A percentile compares a stretch with the other conserved stretches of the same genome.
Evolutionary conservation across 2,113 vertebrate genomes (phyloP).

Genomic region (Seriola dumerili): DNA sequence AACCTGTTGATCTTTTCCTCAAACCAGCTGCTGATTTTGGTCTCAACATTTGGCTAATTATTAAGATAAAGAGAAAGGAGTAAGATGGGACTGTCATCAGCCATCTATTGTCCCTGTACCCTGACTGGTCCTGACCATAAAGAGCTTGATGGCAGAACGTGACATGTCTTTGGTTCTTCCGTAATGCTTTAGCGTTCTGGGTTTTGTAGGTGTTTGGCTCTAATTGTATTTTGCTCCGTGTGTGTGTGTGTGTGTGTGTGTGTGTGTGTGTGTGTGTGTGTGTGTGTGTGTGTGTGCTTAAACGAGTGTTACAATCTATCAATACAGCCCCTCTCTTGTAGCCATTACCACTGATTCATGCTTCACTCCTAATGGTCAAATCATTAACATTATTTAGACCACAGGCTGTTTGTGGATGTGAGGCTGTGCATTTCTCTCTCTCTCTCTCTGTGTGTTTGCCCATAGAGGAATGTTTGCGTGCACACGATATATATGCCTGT

Average conservation of each 20-base stretch:
- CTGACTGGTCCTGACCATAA: background rate
- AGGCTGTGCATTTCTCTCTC: conserved; percentile 27
- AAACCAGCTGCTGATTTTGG: background rate
- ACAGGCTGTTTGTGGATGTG: conserved; percentile 59
- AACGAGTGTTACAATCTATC: conserved; percentile 52
- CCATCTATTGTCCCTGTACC: background rate
- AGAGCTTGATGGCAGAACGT: background rate
- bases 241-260: conserved; percentile 21
- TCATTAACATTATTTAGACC: conserved; percentile 78
- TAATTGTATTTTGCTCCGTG: conserved; percentile 10
- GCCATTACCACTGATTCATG: conserved; percentile 76
- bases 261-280: conserved; percentile 24
- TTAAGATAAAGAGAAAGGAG: background rate
- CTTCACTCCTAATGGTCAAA: conserved; percentile 71
- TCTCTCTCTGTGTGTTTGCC: conserved; percentile 41
- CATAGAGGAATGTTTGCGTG: conserved; percentile 40
- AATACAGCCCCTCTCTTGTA: conserved; percentile 44
- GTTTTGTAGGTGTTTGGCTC: conserved; percentile 1
- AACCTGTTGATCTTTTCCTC: background rate
- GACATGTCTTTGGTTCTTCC: background rate
- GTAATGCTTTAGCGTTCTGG: background rate
- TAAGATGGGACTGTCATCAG: background rate
- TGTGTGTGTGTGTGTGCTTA: conserved; percentile 28
- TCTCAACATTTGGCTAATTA: background rate
- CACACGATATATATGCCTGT: background rate